phyloP scores from a whole-genome alignment of 1,140 invertebrate species.

The Saxidomus purpurata region DNA sequence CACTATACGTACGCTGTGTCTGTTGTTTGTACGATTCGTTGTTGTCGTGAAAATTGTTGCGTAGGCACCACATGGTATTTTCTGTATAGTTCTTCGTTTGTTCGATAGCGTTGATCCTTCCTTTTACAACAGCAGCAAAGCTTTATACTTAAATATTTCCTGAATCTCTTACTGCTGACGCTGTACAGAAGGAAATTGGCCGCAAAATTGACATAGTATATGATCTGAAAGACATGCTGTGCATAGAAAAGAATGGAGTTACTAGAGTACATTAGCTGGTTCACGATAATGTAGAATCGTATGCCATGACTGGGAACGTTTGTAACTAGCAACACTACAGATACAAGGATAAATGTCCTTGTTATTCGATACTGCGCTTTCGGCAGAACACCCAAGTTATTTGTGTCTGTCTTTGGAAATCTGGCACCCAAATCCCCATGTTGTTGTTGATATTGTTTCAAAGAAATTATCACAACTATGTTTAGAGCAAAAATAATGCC shows the following conservation, averaged over 20 bases:
- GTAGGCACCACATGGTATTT: neutral
- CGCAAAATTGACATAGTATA: constrained; percentile 93
- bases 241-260: neutral
- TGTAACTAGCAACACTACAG: constrained; percentile 92
- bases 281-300: no score
- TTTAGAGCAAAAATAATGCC: constrained; percentile 88
- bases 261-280: neutral
- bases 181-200: constrained; percentile 94
- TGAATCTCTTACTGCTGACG: no score
- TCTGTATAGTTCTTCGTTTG: neutral
- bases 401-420: neutral
- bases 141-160: constrained; percentile 45
- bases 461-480: constrained; percentile 88
- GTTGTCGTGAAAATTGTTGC: no score
- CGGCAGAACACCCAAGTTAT: constrained; percentile 9
- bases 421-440: constrained; percentile 52
- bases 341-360: constrained; percentile 93
- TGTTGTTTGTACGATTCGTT: no score
- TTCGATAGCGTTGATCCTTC: no score
- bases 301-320: constrained; percentile 90
- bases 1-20: no score
- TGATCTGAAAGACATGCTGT: no score
- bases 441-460: constrained; percentile 67
- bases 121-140: constrained; percentile 14
- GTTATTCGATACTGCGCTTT: constrained; percentile 89